Conservation (phyloP, 2,113 vertebrate species). For the Bettongia penicillata region DNA sequence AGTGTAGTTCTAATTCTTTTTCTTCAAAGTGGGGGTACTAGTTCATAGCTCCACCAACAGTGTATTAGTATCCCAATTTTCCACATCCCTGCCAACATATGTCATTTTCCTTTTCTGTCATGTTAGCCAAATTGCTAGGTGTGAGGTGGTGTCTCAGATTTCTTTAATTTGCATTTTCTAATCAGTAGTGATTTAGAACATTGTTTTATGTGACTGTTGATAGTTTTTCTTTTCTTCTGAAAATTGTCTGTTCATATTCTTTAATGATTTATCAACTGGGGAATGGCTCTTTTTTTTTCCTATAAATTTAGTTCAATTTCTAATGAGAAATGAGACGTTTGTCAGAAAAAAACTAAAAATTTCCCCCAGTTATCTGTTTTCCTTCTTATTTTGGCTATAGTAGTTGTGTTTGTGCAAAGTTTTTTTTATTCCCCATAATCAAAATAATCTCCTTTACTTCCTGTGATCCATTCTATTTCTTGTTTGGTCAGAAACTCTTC, state of each 20-base stretch:
- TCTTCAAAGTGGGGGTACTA: background rate
- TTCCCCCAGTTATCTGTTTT: background rate
- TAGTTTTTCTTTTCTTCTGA: background rate
- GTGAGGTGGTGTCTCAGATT: background rate
- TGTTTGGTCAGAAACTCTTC: no score
- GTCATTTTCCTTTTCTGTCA: background rate
- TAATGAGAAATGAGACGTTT: background rate
- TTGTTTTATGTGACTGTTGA: background rate
- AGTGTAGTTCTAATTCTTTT: background rate
- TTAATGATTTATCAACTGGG: background rate
- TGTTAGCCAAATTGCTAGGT: background rate
- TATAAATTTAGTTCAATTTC: background rate
- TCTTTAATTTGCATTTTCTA: background rate
- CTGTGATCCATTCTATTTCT: background rate
- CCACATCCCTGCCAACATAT: background rate
- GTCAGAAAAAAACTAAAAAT: background rate
- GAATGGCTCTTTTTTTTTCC: background rate
- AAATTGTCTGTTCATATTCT: background rate
- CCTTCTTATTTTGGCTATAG: background rate
- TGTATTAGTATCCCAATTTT: background rate
- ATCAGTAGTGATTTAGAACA: background rate
- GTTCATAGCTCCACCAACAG: background rate
- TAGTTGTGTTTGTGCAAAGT: background rate
- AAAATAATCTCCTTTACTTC: background rate
- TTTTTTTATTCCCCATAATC: background rate